Conservation (phyloP, 2,113 vertebrate genomes). For the Mohoua ochrocephala region DNA sequence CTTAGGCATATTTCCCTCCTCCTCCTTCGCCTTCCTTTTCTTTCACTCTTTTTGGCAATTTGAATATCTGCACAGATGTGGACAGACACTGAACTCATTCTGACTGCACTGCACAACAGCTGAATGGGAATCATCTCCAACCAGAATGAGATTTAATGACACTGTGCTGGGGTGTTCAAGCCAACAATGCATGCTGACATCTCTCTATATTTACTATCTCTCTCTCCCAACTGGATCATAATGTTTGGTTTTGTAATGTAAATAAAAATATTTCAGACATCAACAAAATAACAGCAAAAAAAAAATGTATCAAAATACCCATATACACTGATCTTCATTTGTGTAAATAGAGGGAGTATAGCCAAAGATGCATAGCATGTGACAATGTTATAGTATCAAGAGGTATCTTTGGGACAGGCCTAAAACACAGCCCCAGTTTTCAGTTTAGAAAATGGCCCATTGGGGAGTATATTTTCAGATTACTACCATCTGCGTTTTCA, state of each 20-base stretch:
- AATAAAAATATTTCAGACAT: constrained; percentile 15
- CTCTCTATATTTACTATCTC: not conserved
- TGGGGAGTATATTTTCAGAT: not conserved
- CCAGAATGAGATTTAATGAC: not conserved
- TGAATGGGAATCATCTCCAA: not conserved
- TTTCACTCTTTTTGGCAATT: not conserved
- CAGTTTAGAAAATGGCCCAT: not conserved
- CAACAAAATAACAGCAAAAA: not conserved
- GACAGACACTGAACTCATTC: not conserved
- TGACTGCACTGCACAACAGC: not conserved
- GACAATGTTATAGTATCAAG: not conserved
- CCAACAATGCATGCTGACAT: not conserved
- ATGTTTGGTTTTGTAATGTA: not conserved
- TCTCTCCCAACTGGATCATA: not conserved
- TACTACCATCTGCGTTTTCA: not conserved
- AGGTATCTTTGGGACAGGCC: not conserved
- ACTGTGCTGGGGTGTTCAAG: not conserved
- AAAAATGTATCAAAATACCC: not conserved
- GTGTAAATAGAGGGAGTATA: not conserved
- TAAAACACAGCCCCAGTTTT: not conserved
- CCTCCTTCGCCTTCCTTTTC: not conserved
- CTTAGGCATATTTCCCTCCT: not conserved
- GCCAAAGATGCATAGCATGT: not conserved
- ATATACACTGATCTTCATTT: not conserved
- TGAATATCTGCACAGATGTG: not conserved